Base-by-base conservation (phyloP, 1,140 invertebrate species). In the Nylanderia fulva region DNA sequence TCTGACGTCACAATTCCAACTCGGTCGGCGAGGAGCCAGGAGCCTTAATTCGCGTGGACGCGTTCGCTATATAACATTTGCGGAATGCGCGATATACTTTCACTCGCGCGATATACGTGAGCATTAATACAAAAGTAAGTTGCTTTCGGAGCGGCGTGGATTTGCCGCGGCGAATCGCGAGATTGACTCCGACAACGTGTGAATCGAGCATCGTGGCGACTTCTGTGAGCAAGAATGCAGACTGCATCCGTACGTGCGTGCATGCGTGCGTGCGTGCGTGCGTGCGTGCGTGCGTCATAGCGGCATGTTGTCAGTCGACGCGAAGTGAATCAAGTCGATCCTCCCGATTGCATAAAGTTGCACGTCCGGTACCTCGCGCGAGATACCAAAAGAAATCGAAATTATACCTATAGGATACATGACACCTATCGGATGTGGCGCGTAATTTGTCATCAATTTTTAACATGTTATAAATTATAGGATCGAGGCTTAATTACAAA, bases 201-300 rank as follows among this genome's bases (percentile, higher is more conserved):
- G 29, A 52, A 42, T 24, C 61, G n/a, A 68, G 52, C 60, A 85
- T 86, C 56, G 83, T 85, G 85, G 83, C 85, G 85, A 76, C 83
- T 86, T 86, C 83, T 85, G 33, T 77, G 68, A 84, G 83, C 64
- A 85, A 85, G n/a, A 76, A 69, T 24, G 42, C 13, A 42, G 54
- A 86, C 52, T 74, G 29, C 45, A n/a, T n/a, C n/a, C n/a, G 29
- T 33, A 3, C 29, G 3, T 33, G 29, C 29, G 29, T 33, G 29
- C 29, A 3, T 33, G 29, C 29, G 29, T 33, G 29, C 29, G 29
- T 33, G 3, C 29, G 24, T 39, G 24, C 63, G 42, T 63, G 42
- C 18, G 68, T n/a, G 33, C 21, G 11, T 69, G 15, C 66, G 45
- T 48, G 45, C 42, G 15, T 79, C 39, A n/a, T 64, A 80, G 29